Percentiles rank a stretch among this genome's conserved stretches.
phyloP scores from a whole-genome alignment of 2,888 invertebrate species.

The Drosophila neotestacea region DNA sequence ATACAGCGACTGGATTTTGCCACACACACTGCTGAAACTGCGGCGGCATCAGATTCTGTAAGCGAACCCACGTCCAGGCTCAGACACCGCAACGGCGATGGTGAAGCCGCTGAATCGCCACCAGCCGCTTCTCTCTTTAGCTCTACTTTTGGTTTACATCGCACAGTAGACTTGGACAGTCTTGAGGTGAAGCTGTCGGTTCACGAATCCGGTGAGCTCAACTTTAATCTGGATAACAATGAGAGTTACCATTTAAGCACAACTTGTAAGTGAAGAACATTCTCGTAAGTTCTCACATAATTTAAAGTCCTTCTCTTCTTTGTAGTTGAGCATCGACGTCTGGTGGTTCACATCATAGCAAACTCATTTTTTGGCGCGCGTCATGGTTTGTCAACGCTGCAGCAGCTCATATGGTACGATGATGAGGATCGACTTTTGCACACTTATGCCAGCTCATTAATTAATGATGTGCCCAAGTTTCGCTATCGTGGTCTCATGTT shows the following conservation, averaged over 20 bases:
- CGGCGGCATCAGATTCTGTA: slow-evolving; percentile 9
- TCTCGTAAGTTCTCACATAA: not conserved
- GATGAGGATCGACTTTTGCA: slow-evolving; percentile 88
- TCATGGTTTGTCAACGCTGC: slow-evolving; percentile 91
- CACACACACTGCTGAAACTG: slow-evolving; percentile 18
- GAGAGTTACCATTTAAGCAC: slow-evolving; percentile 91
- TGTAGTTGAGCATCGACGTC: slow-evolving; percentile 80
- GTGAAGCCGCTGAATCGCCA: slow-evolving; percentile 35
- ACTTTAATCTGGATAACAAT: slow-evolving; percentile 89
- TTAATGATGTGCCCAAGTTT: slow-evolving; percentile 92
- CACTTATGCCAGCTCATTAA: slow-evolving; percentile 88
- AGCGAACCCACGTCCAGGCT: slow-evolving; percentile 47
- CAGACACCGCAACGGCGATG: slow-evolving; percentile 30
- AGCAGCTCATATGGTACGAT: slow-evolving; percentile 93
- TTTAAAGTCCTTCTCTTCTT: not conserved
- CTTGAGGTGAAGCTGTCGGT: slow-evolving; percentile 86
- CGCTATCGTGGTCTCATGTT: slow-evolving; percentile 94
- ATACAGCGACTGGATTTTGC: slow-evolving; percentile 80
- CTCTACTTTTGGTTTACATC: slow-evolving; percentile 63
- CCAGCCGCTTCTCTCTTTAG: slow-evolving; percentile 54
- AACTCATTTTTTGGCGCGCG: slow-evolving; percentile 91
- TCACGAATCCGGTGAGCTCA: slow-evolving; percentile 87
- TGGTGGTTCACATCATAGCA: slow-evolving; percentile 88
- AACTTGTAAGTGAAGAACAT: slow-evolving; percentile 83
- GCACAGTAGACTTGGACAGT: slow-evolving; percentile 81